Evolutionary conservation across 2,113 vertebrate genomes (phyloP), one percentile per base, ranked within the genome.

Genomic region (Mirza zaza): DNA sequence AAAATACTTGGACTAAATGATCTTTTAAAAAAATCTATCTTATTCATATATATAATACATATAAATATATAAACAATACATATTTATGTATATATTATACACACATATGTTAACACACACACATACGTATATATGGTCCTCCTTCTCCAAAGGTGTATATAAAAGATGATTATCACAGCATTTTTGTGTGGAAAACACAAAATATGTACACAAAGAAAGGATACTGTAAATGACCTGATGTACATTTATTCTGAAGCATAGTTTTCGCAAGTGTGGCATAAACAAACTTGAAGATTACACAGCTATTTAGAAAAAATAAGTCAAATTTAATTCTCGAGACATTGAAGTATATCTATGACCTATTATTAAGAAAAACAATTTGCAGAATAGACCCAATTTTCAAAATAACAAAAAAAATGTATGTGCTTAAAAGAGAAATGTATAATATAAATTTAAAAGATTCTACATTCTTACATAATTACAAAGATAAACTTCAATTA

Each of bases 1-100:
- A 70, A 95, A 83, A 79, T 67, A 79, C 12, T 73, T 59, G 3
- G 11, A 8, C 18, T 82, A 96, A 94, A 48, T 29, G 70, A 76
- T 95, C 10, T 87, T 32, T 68, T 73, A 23, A 87, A 29, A 87
- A 94, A 87, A 84, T 61, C n/a, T 77, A 88, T 61, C 48, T 77
- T 50, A 88, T 82, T 45, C 17, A 77, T 12, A 42, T n/a, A 34
- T 14, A n/a, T 29, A 75, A 65, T 86, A 61, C 29, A 52, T 14
- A 34, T 36, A 61, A 89, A 55, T 39, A 23, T n/a, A 86, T 7
- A 59, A 90, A 36, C n/a, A 84, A 81, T 57, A 45, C 45, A 73
- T 65, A 45, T 63, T n/a, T 95, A 61, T 65, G 4, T 57, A 32
- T 14, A 52, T 45, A 48, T 7, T 34, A 23, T 25, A 75, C 42